Base-by-base conservation (phyloP, 35 echinoderm and acorn worm genomes). In the Apostichopus parvimensis region DNA sequence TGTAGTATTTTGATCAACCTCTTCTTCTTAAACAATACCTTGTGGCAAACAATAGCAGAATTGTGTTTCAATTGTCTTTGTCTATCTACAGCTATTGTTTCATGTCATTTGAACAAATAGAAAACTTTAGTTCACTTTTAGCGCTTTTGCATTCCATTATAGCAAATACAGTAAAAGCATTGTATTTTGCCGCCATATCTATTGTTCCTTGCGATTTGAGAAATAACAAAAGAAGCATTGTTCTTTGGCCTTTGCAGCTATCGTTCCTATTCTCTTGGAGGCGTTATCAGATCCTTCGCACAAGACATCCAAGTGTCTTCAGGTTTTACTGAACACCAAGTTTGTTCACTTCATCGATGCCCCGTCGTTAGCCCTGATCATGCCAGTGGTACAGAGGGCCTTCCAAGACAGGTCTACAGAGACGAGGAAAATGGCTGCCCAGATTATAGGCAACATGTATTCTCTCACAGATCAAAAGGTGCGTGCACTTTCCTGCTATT, bases 381-480 rank as follows among this genome's bases (percentile, higher is more conserved):
- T 99, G 97, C 97, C 97, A 15, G 97, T 99, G 64, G 97, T 99
- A 3, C 93, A 96, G 80, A 81, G 97, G 73, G 91, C 97, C 58
- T 99, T 99, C 58, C 97, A 93, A 85, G 97, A 99, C 86, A 66
- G 97, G 11, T 96, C 97, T 9, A 99, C 95, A 0, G 97, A 99
- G 64, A 99, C 97, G 15, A 99, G 95, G 78, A 99, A 99, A 73
- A 99, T 99, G 97, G 95, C 94, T 24, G 94, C 93, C 6, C 97
- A 99, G 92, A 99, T 99, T 77, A 99, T 99, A 54, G 97, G 97
- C 12, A 99, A 99, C 77, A 99, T 99, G 97, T 99, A 99, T 88
- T 99, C 97, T 14, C 95, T 99, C 2, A 99, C 94, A 20, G 95
- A 96, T 86, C 97, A 96, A 55, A 99, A 99, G 97, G 97, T 98